Evolutionary conservation across 2,888 invertebrate genomes (phyloP), one percentile per base, ranked within the genome.

Genomic region (Nysson spinosus): DNA sequence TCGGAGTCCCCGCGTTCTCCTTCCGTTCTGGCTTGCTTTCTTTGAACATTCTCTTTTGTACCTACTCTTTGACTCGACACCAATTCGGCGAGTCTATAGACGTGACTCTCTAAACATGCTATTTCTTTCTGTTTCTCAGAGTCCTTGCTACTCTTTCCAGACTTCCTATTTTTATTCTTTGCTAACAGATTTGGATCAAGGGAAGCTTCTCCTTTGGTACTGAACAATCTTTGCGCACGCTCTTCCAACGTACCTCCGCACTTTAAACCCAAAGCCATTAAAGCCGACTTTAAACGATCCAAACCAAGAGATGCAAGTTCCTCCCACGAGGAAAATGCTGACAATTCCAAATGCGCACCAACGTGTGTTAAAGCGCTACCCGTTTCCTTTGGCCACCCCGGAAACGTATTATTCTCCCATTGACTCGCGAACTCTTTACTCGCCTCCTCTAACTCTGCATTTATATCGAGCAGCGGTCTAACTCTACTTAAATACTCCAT

Each of bases 201-300:
- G 6, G 97, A 95, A 47, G 94, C 96, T 83, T 97, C 93, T 0
- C 98, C 98, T 88, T 99, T 99, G 0, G 97, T 99, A 63, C 94
- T 94, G 85, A 98, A 99, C 67, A 99, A 89, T 68, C 99, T 91
- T 85, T 98, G 96, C 0, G 99, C 99, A 77, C 99, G 90, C 88
- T 99, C 98, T 88, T 99, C 98, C 47, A 99, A 88, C 3, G 99
- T 99, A 1, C 98, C 99, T 55, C 99, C 99, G 88, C 99, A 99
- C 88, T 99, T 99, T 1, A 99, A 89, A 0, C 97, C 97, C 12
- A 99, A 89, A 3, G 99, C 99, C 93, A 98, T 95, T 9, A 99
- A 88, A 0, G 98, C 99, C 0, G 98, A 98, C 87, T 99, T 99
- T 28, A 99, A 90, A 83, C 99, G 92, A 89, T 99, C 99, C 75